Evolutionary conservation across 2,797 vertebrate species (phyloP).

Genomic region (Cheracebus regulus): DNA sequence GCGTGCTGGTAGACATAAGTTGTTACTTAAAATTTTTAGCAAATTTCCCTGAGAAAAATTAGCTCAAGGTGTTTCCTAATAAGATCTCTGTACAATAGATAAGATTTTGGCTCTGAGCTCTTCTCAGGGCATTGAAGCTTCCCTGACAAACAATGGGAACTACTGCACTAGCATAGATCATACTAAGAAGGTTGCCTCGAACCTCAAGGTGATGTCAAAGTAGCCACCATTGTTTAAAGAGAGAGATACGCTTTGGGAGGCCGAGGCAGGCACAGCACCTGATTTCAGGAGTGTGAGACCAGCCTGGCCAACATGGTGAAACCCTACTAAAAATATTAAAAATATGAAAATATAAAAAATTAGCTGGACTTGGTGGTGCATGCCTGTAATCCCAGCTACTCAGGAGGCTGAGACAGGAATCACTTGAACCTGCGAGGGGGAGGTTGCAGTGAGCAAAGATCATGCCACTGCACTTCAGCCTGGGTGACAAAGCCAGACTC

Average conservation of each 20-base stretch:
- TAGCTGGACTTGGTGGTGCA: rapidly evolving
- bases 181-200: neutral
- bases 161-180: neutral
- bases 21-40: neutral
- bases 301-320: neutral
- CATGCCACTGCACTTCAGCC: neutral
- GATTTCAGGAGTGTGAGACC: neutral
- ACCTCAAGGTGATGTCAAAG: neutral
- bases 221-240: neutral
- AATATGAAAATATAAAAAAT: neutral
- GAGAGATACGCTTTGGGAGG: neutral
- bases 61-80: neutral
- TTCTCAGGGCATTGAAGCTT: neutral
- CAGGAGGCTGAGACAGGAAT: neutral
- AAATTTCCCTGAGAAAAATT: neutral
- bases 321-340: neutral
- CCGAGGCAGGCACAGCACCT: rapidly evolving
- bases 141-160: neutral
- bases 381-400: neutral
- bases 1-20: neutral
- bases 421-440: neutral
- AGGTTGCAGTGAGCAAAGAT: neutral
- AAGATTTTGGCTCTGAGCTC: neutral
- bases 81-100: neutral
- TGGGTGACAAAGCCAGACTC: neutral